These are phyloP conservation scores for Apamea anceps DNA, from an alignment of 2,888 invertebrate species.

Conservation along the genomic window DNA sequence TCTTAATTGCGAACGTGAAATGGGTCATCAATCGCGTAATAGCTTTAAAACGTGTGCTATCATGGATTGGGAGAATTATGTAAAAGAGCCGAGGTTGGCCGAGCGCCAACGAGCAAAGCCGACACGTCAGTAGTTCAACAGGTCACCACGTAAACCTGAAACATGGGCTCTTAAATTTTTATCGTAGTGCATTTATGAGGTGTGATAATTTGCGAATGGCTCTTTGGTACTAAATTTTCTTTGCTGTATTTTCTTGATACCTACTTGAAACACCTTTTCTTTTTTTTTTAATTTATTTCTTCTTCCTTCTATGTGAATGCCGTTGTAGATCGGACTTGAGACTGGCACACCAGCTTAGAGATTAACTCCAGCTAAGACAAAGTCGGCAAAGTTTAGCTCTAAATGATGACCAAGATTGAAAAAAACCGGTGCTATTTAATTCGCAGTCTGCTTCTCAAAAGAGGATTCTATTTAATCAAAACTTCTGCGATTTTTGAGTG, in stretches of 20 bases:
- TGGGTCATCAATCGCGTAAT: conserved; percentile 72
- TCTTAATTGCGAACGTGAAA: conserved; percentile 58
- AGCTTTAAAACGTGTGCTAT: conserved; percentile 75
- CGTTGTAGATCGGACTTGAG: neutral
- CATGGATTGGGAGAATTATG: conserved; percentile 72
- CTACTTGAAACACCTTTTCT: neutral
- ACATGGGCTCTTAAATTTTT: conserved; percentile 47
- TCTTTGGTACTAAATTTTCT: neutral
- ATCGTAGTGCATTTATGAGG: conserved; percentile 32
- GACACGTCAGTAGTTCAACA: conserved; percentile 70
- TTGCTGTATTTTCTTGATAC: neutral
- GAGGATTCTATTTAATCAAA: neutral
- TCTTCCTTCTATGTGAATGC: neutral
- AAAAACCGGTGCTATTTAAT: neutral
- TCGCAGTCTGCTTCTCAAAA: neutral
- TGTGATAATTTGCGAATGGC: neutral
- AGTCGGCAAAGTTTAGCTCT: neutral
- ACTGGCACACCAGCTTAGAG: neutral
- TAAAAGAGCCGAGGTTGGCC: conserved; percentile 72
- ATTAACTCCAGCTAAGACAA: neutral
- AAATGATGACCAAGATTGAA: neutral
- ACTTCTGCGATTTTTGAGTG: neutral
- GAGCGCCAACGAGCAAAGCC: conserved; percentile 67
- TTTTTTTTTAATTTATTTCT: neutral
- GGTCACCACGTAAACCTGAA: conserved; percentile 70